phyloP scores from a whole-genome alignment of 2,888 invertebrate species.

The Mactromeris polynyma region DNA sequence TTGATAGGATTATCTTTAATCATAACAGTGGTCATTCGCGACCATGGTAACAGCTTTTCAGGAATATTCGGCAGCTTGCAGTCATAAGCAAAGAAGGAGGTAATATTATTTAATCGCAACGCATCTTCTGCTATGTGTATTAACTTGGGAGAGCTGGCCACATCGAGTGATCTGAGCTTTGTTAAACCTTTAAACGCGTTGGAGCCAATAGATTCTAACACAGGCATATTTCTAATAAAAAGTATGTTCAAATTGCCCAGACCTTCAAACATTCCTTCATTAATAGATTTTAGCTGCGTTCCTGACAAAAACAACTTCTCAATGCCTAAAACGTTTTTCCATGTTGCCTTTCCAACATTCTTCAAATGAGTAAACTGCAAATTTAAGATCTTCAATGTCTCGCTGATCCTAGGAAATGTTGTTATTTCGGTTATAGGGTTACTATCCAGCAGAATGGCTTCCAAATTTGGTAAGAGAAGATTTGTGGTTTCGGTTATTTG shows the following conservation, averaged over 20 bases:
- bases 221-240: slow-evolving; percentile 29
- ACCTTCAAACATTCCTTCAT: slow-evolving; percentile 54
- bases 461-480: slow-evolving; percentile 36
- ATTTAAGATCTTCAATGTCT: slow-evolving; percentile 41
- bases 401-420: slow-evolving; percentile 53
- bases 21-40: slow-evolving; percentile 16
- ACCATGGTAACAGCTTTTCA: slow-evolving; percentile 50
- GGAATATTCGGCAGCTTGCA: slow-evolving; percentile 42
- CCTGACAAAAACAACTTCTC: slow-evolving; percentile 32
- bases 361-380: slow-evolving; percentile 43
- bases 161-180: slow-evolving; percentile 26
- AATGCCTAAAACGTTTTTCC: slow-evolving; percentile 37
- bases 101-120: slow-evolving; percentile 29
- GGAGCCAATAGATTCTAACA: slow-evolving; percentile 46
- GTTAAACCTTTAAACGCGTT: slow-evolving; percentile 47
- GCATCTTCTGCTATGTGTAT: slow-evolving; percentile 47
- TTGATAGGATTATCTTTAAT: slow-evolving; percentile 40
- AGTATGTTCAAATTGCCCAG: slow-evolving; percentile 28
- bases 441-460: slow-evolving; percentile 49
- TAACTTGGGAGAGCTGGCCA: slow-evolving; percentile 35
- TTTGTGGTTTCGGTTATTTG: slow-evolving; percentile 21
- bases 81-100: slow-evolving; percentile 27
- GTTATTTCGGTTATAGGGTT: slow-evolving; percentile 35
- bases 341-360: slow-evolving; percentile 19
- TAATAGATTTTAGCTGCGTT: slow-evolving; percentile 14